Conservation (phyloP, 2,113 vertebrate genomes). For the Eulemur rufifrons region DNA sequence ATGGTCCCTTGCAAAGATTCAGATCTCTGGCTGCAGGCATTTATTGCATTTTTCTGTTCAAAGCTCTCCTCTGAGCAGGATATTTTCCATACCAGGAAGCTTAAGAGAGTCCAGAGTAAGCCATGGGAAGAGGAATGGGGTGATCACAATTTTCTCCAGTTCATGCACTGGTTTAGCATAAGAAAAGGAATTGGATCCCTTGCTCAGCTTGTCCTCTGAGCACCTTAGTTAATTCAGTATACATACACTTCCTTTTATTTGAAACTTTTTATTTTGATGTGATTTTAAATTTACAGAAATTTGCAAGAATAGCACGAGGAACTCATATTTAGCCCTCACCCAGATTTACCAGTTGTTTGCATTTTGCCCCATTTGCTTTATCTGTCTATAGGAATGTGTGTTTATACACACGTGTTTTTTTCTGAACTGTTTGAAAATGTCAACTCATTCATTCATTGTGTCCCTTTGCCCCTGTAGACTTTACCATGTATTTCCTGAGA, state of each 20-base stretch:
- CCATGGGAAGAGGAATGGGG: neutral
- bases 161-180: neutral
- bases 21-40: neutral
- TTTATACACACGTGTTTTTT: neutral
- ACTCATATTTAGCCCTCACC: neutral
- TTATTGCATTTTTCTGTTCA: conserved; percentile 49
- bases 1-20: neutral
- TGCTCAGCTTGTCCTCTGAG: neutral
- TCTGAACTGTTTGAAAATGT: neutral
- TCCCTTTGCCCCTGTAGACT: neutral
- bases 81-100: conserved; percentile 49
- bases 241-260: neutral
- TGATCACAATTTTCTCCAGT: neutral
- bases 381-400: neutral
- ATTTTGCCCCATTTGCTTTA: neutral
- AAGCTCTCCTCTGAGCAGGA: conserved; percentile 6
- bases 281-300: conserved; percentile 3
- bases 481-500: neutral
- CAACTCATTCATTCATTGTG: neutral
- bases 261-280: conserved; percentile 5
- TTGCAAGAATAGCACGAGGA: neutral
- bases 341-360: neutral
- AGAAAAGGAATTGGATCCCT: neutral
- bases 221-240: neutral
- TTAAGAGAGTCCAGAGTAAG: neutral